Base-by-base conservation (phyloP, 1,140 invertebrate genomes). In the Parasteatoda tepidariorum region DNA sequence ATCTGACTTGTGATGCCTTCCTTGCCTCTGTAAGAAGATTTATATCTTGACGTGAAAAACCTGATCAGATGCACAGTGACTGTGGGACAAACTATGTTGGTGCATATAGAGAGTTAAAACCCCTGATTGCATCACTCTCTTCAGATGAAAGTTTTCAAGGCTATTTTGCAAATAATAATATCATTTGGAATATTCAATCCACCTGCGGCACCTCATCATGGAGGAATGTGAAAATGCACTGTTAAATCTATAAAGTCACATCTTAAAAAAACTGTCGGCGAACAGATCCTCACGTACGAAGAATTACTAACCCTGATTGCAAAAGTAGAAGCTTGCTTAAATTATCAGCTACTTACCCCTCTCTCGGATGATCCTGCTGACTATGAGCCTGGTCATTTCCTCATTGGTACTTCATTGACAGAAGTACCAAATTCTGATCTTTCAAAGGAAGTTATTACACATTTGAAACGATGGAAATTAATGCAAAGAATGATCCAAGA, bases 121-220 rank as follows among this genome's bases (percentile, higher is more conserved):
- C 4, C 13, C 9, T 31, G 13, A 18, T 28, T 30, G 13, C 4
- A 30, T 66, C n/a, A 54, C 22, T 24, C 18, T 11, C 3, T 15
- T 15, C 24, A 71, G 22, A n/a, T 24, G 30, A 48, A 24, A 22
- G 26, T 9, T 13, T 71, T 15, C 22, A 30, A 41, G 13, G 38
- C 38, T 41, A 41, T 41, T 13, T 41, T 41, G 13, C 38, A 41
- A 41, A 41, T 5, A 41, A 71, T 26, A 26, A 26, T 28, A 54
- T 71, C 30, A 38, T 33, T 2, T 78, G 33, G 83, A 68, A 88
- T n/a, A 48, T 90, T 91, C 79, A 89, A 88, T 78, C 90, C 90
- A 2, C 87, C 89, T 24, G 24, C 59, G 13, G 86, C 88, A 7
- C 87, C 88, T 3, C 87, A 90, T 86, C 88, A 90, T 66, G 75